Base-by-base conservation (phyloP, 1,140 invertebrate genomes). In the Archegozetes longisetosus region DNA sequence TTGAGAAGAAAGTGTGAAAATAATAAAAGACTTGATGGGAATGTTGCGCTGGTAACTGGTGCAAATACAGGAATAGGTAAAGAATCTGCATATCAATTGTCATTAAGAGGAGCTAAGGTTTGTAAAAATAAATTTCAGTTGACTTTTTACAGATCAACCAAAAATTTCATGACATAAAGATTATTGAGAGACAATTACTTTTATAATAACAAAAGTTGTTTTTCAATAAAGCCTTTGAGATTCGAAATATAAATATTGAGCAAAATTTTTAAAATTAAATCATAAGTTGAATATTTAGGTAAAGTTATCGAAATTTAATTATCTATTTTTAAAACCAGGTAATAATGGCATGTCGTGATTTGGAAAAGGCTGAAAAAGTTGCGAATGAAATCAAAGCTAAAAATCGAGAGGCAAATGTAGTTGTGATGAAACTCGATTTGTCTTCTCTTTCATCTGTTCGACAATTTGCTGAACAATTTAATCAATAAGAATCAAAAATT, bases 41-140 rank as follows among this genome's bases (percentile, higher is more conserved):
- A 90, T 77, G 78, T 86, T 3, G 77, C 82, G 1, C 81, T 94
- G 60, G 75, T 94, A 13, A 93, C 89, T n/a, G 89, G 89, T 51
- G 80, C 82, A 1, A 92, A 88, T 70, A 80, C 80, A 40, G 92
- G 89, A 17, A 88, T 96, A 64, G 91, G 91, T 12, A 85, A 83
- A 74, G 85, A 86, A 72, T 83, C 85, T 13, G 84, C 82, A 0
- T 71, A 75, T 58, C 80, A 83, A 62, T 72, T 90, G 58, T 86
- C 85, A 0, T 76, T 72, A 54, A 70, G 83, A 62, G 80, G 83
- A 3, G 89, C 86, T 1, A 81, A 77, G 66, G 80, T 1, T 81
- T 77, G 66, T n/a, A n/a, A 9, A 9, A 40, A 9, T 40, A 40
- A 40, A 9, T 40, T 6, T n/a, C n/a, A n/a, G n/a, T n/a, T n/a